Conservation (phyloP, 1,140 invertebrate genomes). For the Pogonognathellus flavescens region DNA sequence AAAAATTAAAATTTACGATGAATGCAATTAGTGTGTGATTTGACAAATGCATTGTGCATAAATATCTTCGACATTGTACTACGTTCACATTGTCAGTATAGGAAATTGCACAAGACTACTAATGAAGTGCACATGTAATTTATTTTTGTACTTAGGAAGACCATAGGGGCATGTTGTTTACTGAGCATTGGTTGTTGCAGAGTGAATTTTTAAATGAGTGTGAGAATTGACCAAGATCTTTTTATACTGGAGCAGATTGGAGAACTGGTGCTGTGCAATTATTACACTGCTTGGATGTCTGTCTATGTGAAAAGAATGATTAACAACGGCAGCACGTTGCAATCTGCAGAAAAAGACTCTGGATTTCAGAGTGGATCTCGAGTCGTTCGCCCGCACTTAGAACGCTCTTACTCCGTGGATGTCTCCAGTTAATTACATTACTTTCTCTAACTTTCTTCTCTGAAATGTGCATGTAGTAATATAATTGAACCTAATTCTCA, state of each 20-base stretch:
- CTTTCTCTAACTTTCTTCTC: not conserved
- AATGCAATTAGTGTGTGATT: not conserved
- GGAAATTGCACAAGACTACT: no score
- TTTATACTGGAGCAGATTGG: slow-evolving; percentile 69
- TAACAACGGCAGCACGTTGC: slow-evolving; percentile 29
- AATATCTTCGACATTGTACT: no score
- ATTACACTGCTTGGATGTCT: slow-evolving; percentile 71
- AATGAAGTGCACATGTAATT: no score
- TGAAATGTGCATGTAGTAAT: not conserved
- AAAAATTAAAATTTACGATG: not conserved
- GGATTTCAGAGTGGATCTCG: not conserved
- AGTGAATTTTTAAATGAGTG: not conserved
- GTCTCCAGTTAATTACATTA: slow-evolving; percentile 36
- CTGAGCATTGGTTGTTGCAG: no score
- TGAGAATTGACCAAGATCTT: not conserved
- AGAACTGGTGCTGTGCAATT: slow-evolving; percentile 73
- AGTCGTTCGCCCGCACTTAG: slow-evolving; percentile 50
- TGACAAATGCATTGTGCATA: no score
- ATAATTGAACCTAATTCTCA: no score
- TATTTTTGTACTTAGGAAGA: no score
- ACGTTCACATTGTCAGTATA: no score
- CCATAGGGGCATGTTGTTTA: no score
- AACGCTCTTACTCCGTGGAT: slow-evolving; percentile 60
- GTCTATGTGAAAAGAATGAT: slow-evolving; percentile 61
- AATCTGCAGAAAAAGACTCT: slow-evolving; percentile 32